These are phyloP conservation scores for Plecturocebus donacophilus DNA, from an alignment of 2,113 vertebrate genomes.

Conservation along the genomic window DNA sequence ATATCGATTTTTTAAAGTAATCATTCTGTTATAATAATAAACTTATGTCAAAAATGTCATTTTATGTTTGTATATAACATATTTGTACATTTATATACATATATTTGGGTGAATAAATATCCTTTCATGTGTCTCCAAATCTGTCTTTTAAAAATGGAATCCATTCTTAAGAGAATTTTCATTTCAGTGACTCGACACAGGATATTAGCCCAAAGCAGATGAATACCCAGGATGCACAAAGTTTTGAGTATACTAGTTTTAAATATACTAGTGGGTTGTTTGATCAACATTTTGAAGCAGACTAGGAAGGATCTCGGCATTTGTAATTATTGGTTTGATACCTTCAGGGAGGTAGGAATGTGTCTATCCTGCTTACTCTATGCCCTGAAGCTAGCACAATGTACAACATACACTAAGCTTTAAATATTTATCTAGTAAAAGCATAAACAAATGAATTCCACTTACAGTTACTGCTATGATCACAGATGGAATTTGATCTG, in stretches of 20 bases:
- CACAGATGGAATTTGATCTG: not conserved
- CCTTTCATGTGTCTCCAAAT: conserved; percentile 4
- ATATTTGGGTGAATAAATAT: not conserved
- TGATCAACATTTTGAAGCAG: not conserved
- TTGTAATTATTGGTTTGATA: not conserved
- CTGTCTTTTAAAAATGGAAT: conserved; percentile 16
- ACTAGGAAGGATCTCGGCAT: not conserved
- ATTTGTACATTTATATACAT: no score
- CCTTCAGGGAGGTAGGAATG: not conserved
- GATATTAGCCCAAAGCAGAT: not conserved
- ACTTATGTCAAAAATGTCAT: not conserved
- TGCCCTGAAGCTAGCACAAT: not conserved
- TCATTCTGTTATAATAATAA: not conserved
- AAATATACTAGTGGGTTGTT: not conserved
- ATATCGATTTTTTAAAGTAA: not conserved
- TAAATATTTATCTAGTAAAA: not conserved
- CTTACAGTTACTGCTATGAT: not conserved
- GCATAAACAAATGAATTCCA: not conserved
- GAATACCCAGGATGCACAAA: not conserved
- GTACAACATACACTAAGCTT: not conserved
- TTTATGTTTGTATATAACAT: no score
- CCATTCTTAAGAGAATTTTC: conserved; percentile 3
- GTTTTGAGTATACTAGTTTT: not conserved
- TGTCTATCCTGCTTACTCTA: not conserved
- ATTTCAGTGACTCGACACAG: not conserved